Evolutionary conservation across 1,140 invertebrate species (phyloP).

Genomic region (Euura lappo): DNA sequence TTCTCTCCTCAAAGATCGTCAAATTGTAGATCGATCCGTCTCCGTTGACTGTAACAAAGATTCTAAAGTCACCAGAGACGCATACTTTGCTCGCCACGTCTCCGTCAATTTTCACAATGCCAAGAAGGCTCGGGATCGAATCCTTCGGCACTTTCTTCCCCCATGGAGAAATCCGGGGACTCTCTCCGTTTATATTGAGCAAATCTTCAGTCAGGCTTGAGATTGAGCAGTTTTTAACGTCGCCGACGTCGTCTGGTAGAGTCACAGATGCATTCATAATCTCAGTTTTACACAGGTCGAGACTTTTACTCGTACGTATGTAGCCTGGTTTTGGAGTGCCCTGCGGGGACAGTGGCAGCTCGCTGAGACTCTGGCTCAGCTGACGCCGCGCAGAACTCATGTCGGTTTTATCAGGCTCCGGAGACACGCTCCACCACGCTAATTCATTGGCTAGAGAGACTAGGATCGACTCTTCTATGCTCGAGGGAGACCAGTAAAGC

Average conservation of each 20-base stretch:
- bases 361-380: not conserved
- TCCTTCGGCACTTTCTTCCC: conserved; percentile 35
- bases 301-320: not conserved
- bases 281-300: not conserved
- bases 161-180: conserved; percentile 38
- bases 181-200: conserved; percentile 5
- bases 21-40: conserved; percentile 52
- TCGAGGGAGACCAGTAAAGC: conserved; percentile 46
- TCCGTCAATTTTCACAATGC: conserved; percentile 42
- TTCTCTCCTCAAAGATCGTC: conserved; percentile 35
- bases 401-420: too few species aligned
- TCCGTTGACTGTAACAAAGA: conserved; percentile 50
- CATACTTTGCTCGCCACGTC: conserved; percentile 44
- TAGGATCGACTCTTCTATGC: conserved; percentile 41
- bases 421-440: conserved; percentile 50
- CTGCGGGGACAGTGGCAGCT: not conserved
- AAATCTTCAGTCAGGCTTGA: not conserved
- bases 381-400: not conserved
- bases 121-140: conserved; percentile 40
- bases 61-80: conserved; percentile 51
- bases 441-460: conserved; percentile 49
- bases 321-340: not conserved
- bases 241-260: not conserved
- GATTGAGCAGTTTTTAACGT: not conserved
- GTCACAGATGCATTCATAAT: too few species aligned